A percentile compares a stretch with the other conserved stretches of the same genome.
These are phyloP conservation scores for Danionella dracula DNA, from an alignment of 2,797 vertebrate genomes.

Conservation along the genomic window DNA sequence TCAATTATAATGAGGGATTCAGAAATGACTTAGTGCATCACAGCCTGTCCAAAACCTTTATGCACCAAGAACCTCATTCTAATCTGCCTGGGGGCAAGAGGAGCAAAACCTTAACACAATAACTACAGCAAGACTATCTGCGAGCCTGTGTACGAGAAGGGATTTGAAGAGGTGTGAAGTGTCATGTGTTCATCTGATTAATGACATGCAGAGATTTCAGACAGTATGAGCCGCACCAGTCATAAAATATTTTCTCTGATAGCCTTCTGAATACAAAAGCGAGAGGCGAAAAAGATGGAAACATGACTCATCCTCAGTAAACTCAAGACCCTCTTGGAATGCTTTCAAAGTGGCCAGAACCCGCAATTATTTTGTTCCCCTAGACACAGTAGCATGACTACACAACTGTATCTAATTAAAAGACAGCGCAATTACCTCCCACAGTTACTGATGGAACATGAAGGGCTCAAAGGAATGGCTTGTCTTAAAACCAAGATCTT, in stretches of 20 bases:
- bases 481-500: too few species aligned
- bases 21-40: background rate
- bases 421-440: background rate
- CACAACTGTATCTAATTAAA: background rate
- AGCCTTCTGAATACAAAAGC: background rate
- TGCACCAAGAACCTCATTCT: background rate
- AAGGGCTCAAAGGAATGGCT: background rate
- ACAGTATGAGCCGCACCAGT: background rate
- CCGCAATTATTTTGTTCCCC: conserved; percentile 26
- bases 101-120: conserved; percentile 15
- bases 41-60: background rate
- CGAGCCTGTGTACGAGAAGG: background rate
- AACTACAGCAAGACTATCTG: conserved; percentile 1
- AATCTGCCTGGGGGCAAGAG: background rate
- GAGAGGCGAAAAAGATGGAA: background rate
- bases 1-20: background rate
- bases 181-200: conserved; percentile 24
- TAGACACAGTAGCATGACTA: conserved; percentile 8
- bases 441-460: background rate
- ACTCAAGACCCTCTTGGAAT: background rate
- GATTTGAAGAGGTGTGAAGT: conserved; percentile 13
- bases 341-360: background rate
- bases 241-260: background rate
- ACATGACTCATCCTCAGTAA: conserved; percentile 1
- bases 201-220: background rate